Conservation (phyloP, 2,888 invertebrate genomes). For the Blastobasis adustella region DNA sequence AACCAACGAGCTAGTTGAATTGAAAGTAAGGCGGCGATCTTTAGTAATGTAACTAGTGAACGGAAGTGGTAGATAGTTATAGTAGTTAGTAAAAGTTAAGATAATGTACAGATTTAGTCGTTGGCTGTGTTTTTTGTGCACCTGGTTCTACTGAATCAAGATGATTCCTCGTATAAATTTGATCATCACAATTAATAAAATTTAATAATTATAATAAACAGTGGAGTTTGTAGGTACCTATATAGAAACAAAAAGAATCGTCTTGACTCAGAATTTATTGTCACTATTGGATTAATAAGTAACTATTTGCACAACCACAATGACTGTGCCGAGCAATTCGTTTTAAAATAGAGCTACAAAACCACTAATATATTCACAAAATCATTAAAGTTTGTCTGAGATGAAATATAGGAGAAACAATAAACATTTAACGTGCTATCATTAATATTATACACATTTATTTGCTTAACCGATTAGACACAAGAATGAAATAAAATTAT, state of each 20-base stretch:
- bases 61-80: constrained; percentile 34
- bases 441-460: too few species aligned
- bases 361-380: too few species aligned
- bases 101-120: constrained; percentile 48
- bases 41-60: constrained; percentile 23
- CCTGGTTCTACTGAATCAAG: constrained; percentile 51
- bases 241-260: constrained; percentile 22
- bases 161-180: constrained; percentile 19
- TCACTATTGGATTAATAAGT: not conserved
- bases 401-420: too few species aligned
- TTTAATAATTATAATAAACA: not conserved
- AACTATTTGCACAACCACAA: constrained; percentile 16
- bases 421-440: too few species aligned
- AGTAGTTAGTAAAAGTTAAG: constrained; percentile 32
- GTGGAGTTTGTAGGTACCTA: not conserved
- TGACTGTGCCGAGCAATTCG: not conserved
- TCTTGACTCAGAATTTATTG: constrained; percentile 30
- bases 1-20: constrained; percentile 53
- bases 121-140: constrained; percentile 71
- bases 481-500: too few species aligned
- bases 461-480: too few species aligned
- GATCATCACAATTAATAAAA: not conserved
- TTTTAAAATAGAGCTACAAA: too few species aligned
- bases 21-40: constrained; percentile 36
- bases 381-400: too few species aligned